A percentile compares a stretch with the other conserved stretches of the same genome.
Evolutionary conservation across 2,888 invertebrate species (phyloP).

Genomic region (Mayetiola destructor): DNA sequence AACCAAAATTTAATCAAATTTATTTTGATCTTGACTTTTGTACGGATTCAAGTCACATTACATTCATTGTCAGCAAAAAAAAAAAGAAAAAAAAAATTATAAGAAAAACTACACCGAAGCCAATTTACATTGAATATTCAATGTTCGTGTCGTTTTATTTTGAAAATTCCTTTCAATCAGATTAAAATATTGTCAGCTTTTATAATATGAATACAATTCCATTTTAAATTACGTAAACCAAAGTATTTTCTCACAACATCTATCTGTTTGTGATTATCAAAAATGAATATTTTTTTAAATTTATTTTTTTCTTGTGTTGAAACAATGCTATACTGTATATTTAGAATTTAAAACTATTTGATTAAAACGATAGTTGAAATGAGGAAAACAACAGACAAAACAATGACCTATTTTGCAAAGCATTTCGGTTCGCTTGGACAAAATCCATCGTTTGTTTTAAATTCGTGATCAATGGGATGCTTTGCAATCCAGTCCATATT

Average conservation of each 20-base stretch:
- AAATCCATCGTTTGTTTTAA: constrained; percentile 29
- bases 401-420: neutral
- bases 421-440: constrained; percentile 28
- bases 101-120: neutral
- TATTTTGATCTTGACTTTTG: neutral
- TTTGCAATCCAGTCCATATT: constrained; percentile 42
- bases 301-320: no score
- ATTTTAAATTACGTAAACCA: no score
- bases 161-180: no score
- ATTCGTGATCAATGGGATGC: constrained; percentile 37
- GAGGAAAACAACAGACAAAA: no score
- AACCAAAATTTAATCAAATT: neutral
- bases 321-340: no score
- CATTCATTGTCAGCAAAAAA: neutral
- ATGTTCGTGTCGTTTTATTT: no score
- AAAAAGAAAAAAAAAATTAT: neutral
- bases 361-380: no score
- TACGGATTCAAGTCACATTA: neutral
- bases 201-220: neutral
- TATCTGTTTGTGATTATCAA: no score
- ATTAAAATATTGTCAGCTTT: constrained; percentile 7
- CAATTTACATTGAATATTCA: no score
- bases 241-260: no score
- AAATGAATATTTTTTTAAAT: no score
- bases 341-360: no score